A percentile compares a stretch with the other conserved stretches of the same genome.
Conservation (phyloP, 2,797 vertebrate genomes). For the Emys orbicularis region DNA sequence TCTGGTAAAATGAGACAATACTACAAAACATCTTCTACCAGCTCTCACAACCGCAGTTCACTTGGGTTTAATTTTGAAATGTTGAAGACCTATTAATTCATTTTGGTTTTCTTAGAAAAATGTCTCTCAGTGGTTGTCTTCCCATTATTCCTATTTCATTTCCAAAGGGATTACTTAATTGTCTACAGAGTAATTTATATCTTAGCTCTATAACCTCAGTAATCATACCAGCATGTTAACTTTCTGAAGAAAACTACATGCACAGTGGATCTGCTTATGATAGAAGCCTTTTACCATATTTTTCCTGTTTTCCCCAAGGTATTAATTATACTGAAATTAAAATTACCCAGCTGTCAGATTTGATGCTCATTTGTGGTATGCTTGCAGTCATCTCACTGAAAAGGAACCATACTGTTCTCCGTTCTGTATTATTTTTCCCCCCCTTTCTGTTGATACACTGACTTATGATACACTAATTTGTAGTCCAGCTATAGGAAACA, state of each 20-base stretch:
- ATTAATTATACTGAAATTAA: slow-evolving; percentile 62
- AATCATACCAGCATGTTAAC: slow-evolving; percentile 45
- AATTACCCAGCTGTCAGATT: slow-evolving; percentile 45
- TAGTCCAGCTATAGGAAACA: background rate
- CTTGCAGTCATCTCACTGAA: background rate
- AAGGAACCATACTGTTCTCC: background rate
- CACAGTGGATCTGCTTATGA: background rate
- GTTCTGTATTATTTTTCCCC: slow-evolving; percentile 16
- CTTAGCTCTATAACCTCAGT: slow-evolving; percentile 9
- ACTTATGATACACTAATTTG: slow-evolving; percentile 9
- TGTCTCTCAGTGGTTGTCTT: slow-evolving; percentile 8
- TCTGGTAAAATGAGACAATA: slow-evolving; percentile 48
- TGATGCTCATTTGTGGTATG: background rate
- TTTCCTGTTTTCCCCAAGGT: slow-evolving; percentile 46
- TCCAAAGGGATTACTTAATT: slow-evolving; percentile 51
- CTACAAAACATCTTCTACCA: background rate
- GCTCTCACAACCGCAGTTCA: slow-evolving; percentile 15
- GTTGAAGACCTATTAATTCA: slow-evolving; percentile 28
- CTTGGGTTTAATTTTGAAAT: slow-evolving; percentile 54
- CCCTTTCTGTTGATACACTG: slow-evolving; percentile 14
- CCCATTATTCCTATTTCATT: slow-evolving; percentile 32
- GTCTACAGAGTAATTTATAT: slow-evolving; percentile 26
- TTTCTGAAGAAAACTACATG: slow-evolving; percentile 20
- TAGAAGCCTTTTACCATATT: slow-evolving; percentile 2
- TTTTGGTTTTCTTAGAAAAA: slow-evolving; percentile 49